A percentile compares a stretch with the other conserved stretches of the same genome.
phyloP scores from a whole-genome alignment of 2,888 invertebrate species.

The Elmis aenea region DNA sequence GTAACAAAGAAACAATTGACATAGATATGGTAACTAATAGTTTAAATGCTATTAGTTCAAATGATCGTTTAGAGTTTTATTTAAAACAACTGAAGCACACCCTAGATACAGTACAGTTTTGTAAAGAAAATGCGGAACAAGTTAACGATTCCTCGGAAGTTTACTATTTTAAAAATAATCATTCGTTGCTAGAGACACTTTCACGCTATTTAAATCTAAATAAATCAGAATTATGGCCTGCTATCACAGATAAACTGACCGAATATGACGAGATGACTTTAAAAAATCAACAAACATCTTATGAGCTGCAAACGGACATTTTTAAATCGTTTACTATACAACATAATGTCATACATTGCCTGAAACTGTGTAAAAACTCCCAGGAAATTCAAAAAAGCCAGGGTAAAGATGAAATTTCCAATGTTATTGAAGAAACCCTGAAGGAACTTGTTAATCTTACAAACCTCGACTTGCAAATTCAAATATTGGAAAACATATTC shows the following conservation, averaged over 20 bases:
- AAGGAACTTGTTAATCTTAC: constrained; percentile 49
- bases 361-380: constrained; percentile 32
- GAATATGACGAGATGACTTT: too few species aligned
- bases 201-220: constrained; percentile 30
- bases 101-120: constrained; percentile 32
- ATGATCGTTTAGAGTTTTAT: constrained; percentile 11
- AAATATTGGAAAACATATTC: constrained; percentile 69
- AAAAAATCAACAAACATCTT: too few species aligned
- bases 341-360: constrained; percentile 49
- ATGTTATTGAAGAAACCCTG: constrained; percentile 50
- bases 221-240: constrained; percentile 20
- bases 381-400: constrained; percentile 44
- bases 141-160: constrained; percentile 19
- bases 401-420: constrained; percentile 43
- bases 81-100: constrained; percentile 12
- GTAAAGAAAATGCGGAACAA: constrained; percentile 22
- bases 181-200: constrained; percentile 29
- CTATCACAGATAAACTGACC: constrained; percentile 23
- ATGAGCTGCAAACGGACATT: constrained; percentile 34
- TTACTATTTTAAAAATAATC: constrained; percentile 21
- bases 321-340: constrained; percentile 53
- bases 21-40: background rate
- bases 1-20: constrained; percentile 21
- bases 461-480: constrained; percentile 51
- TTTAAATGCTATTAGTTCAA: background rate